Base-by-base conservation (phyloP, 2,797 vertebrate genomes). In the Meriones psammophilus region DNA sequence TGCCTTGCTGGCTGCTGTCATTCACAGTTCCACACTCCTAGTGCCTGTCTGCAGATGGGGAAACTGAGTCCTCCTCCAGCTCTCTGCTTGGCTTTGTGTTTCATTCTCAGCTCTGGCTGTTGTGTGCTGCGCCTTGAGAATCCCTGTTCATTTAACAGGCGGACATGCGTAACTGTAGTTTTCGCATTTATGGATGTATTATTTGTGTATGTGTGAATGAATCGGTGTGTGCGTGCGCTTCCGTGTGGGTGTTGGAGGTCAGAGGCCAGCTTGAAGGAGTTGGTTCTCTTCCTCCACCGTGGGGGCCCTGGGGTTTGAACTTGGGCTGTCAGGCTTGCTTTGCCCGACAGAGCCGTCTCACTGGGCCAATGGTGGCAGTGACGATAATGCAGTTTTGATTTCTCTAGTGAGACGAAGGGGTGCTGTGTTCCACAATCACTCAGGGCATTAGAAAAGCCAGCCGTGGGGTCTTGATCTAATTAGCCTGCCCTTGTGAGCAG, bases 311-410 rank as follows among this genome's bases (percentile, higher is more conserved):
- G 50, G 81, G 85, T 58, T 87, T 26, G 69, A 39, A 58, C 68
- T 73, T 39, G n/a, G 50, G 50, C 54, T 10, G 2, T 73, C 24
- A 58, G 68, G n/a, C 5, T 28, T 36, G 50, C 85, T 58, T 58
- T 87, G 39, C 17, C n/a, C 8, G 8, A 26, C 24, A 15, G 84
- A 86, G 13, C 46, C 66, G 13, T 39, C 68, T 58, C 7, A 1
- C 50, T 0, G 8, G 50, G n/a, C 68, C 18, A 33, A 10, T 30
- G 62, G 12, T 79, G 95, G 68, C 88, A 94, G 85, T 92, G 84
- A 95, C 89, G 94, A 87, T 92, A 87, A 97, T 96, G 89, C 85
- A 84, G 39, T 46, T 96, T 97, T 95, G 81, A 94, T 97, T 97
- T 96, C 64, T 95, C 92, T 93, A 14, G 24, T 1, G 80, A 8